A percentile compares a stretch with the other conserved stretches of the same genome.
Conservation (phyloP, 1,140 invertebrate species). For the Drosophila nigromelanica region DNA sequence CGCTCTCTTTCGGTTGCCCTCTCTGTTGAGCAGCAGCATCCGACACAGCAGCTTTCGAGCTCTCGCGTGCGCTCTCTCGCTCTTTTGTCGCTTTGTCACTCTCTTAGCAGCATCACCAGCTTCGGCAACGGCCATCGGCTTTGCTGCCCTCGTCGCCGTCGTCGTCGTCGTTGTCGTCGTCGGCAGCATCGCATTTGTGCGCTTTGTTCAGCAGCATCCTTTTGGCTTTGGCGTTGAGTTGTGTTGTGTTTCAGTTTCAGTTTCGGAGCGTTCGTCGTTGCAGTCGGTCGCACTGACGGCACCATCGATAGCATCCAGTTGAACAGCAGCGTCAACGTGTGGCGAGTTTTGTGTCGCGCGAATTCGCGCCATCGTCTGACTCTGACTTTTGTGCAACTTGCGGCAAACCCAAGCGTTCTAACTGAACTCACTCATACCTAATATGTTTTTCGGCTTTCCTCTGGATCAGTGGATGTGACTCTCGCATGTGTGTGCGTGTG, state of each 20-base stretch:
- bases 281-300: slow-evolving; percentile 54
- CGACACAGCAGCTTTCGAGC: slow-evolving; percentile 14
- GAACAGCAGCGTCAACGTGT: slow-evolving; percentile 31
- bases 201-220: slow-evolving; percentile 71
- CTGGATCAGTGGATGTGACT: slow-evolving; percentile 9
- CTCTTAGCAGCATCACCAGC: slow-evolving; percentile 37
- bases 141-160: slow-evolving; percentile 1
- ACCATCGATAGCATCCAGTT: slow-evolving; percentile 21
- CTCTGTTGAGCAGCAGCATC: slow-evolving; percentile 16
- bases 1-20: slow-evolving; percentile 1
- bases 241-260: slow-evolving; percentile 49
- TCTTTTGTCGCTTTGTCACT: slow-evolving; percentile 20
- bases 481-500: slow-evolving; percentile 10
- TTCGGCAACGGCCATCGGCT: neutral
- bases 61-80: slow-evolving; percentile 16
- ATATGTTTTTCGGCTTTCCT: slow-evolving; percentile 12
- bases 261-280: slow-evolving; percentile 68
- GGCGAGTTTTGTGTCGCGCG: slow-evolving; percentile 33
- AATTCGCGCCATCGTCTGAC: slow-evolving; percentile 63
- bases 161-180: slow-evolving; percentile 12
- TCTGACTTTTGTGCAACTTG: slow-evolving; percentile 45
- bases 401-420: slow-evolving; percentile 23
- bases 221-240: slow-evolving; percentile 25
- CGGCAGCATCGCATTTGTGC: slow-evolving; percentile 37
- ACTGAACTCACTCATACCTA: slow-evolving; percentile 32